Evolutionary conservation across 2,113 vertebrate genomes (phyloP), one percentile per base, ranked within the genome.

Genomic region (Ciconia boyciana): DNA sequence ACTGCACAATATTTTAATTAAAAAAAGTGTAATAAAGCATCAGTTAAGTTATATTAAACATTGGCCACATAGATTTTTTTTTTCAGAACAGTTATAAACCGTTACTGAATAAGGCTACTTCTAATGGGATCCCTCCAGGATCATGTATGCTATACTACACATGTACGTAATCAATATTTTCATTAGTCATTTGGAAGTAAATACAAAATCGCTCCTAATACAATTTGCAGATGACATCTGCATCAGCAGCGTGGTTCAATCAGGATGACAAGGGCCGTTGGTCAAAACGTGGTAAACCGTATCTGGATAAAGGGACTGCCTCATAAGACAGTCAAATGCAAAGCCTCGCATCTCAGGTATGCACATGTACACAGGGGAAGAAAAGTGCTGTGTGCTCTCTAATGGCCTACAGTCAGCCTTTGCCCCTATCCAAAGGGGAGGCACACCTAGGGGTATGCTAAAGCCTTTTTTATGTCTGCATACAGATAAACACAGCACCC

Each of bases 121-220:
- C 51, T 46, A 62, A 55, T 15, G n/a, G 57, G 44, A 66, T 32
- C 44, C 11, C 22, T 86, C 49, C 57, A 60, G 52, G 69, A 86
- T 69, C 68, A 5, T 9, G 29, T 36, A 31, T 76, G 68, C 87
- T 71, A 16, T 34, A 51, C 61, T 52, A 58, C n/a, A 79, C 36
- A 16, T 11, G 6, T 31, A 81, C 1, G 0, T 22, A 69, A 92
- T 84, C 93, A 54, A 68, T 92, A 95, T 72, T 83, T 86, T 86
- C 91, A 72, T 94, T 64, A 92, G 57, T 60, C 89, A 92, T 80
- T 83, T 79, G 49, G 83, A 95, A 94, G 66, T 32, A 94, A 88
- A 95, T 60, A 90, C 41, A 55, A 69, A 94, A 89, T 80, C 94
- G 64, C 61, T 89, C 71, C 79, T 79, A 88, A 92, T 26, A 43